Percentiles rank a stretch among this genome's conserved stretches.
Evolutionary conservation across 2,113 vertebrate species (phyloP).

Genomic region (Echinops telfairi): DNA sequence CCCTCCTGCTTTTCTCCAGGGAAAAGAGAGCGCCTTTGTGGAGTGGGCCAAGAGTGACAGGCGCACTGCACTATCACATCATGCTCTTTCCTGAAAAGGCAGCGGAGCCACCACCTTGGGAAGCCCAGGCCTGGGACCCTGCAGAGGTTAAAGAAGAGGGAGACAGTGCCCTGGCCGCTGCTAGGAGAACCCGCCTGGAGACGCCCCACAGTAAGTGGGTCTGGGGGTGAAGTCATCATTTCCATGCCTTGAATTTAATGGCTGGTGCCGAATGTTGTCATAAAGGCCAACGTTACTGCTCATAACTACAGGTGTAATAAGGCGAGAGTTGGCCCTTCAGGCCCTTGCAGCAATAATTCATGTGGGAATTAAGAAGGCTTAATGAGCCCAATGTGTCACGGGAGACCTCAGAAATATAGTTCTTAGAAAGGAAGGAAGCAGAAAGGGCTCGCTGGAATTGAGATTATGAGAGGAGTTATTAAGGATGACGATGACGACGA

Average conservation of each 20-base stretch:
- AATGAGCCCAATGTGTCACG: slow-evolving; percentile 70
- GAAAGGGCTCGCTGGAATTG: slow-evolving; percentile 43
- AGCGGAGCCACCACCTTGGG: slow-evolving; percentile 77
- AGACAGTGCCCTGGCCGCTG: slow-evolving; percentile 71
- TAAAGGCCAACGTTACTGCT: slow-evolving; percentile 77
- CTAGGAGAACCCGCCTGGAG: slow-evolving; percentile 73
- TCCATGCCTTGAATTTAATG: slow-evolving; percentile 74
- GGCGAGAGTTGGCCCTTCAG: slow-evolving; percentile 56
- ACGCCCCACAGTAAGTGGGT: slow-evolving; percentile 78
- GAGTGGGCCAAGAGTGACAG: slow-evolving; percentile 46
- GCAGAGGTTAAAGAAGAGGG: slow-evolving; percentile 76
- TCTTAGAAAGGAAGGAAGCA: slow-evolving; percentile 67
- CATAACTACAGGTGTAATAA: slow-evolving; percentile 76
- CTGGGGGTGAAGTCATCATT: slow-evolving; percentile 80
- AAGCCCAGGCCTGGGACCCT: slow-evolving; percentile 79
- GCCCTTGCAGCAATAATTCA: slow-evolving; percentile 76
- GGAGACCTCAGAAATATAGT: slow-evolving; percentile 74
- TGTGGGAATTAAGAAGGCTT: slow-evolving; percentile 79
- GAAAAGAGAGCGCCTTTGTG: slow-evolving; percentile 79
- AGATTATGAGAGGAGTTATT: not conserved
- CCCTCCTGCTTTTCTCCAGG: slow-evolving; percentile 78
- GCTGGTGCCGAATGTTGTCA: slow-evolving; percentile 70
- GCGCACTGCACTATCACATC: slow-evolving; percentile 64
- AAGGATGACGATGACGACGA: not conserved
- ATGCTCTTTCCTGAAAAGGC: slow-evolving; percentile 76